Evolutionary conservation across 2,113 vertebrate species (phyloP).

Genomic region (Boleophthalmus pectinirostris): DNA sequence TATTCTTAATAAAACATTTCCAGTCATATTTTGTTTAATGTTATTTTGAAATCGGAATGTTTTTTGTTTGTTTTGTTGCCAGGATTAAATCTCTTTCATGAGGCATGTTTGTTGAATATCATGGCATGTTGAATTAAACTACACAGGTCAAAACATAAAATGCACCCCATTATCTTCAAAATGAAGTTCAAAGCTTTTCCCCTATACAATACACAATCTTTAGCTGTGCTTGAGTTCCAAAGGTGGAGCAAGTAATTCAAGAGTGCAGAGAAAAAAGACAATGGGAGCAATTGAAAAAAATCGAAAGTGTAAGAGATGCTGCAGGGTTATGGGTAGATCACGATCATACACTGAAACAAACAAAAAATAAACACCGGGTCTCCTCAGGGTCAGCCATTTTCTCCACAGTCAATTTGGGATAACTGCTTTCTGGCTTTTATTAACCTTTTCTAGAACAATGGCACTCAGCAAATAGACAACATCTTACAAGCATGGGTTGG

Average conservation of each 20-base stretch:
- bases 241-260: conserved; percentile 36
- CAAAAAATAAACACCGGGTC: conserved; percentile 52
- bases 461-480: conserved; percentile 11
- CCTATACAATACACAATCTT: neutral
- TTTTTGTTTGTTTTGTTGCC: too few species aligned
- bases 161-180: neutral
- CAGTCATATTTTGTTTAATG: too few species aligned
- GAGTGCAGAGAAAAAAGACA: conserved; percentile 51
- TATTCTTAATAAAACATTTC: too few species aligned
- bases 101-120: neutral
- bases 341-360: conserved; percentile 52
- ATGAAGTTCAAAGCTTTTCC: neutral
- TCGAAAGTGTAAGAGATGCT: conserved; percentile 39
- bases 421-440: conserved; percentile 34
- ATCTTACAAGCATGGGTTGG: neutral
- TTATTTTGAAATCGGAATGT: too few species aligned
- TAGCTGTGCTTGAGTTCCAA: conserved; percentile 25
- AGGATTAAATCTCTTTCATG: too few species aligned
- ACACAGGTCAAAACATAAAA: neutral
- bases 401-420: conserved; percentile 28
- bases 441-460: conserved; percentile 18
- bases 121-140: too few species aligned
- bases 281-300: conserved; percentile 27
- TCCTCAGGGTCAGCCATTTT: conserved; percentile 57
- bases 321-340: conserved; percentile 47